Conservation (phyloP, 2,113 vertebrate genomes). For the Grallaria varia region DNA sequence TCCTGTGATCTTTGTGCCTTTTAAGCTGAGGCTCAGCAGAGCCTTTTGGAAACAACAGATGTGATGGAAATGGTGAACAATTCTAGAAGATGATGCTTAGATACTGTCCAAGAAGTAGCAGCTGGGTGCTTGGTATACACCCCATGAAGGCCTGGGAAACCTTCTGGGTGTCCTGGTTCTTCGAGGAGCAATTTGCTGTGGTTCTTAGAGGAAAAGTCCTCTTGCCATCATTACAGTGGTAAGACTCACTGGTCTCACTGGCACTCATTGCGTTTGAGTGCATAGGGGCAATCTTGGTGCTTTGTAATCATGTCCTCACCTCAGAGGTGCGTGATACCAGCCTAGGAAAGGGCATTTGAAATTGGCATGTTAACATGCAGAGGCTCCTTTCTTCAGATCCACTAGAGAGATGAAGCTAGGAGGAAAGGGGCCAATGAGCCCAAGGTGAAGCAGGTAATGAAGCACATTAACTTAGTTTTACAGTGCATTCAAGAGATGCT, state of each 20-base stretch:
- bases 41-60: background rate
- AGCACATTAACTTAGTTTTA: too few species aligned
- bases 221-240: background rate
- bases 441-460: background rate
- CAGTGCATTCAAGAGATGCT: background rate
- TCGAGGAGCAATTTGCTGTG: background rate
- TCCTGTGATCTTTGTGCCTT: background rate
- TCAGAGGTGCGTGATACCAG: background rate
- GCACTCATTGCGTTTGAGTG: background rate
- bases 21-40: background rate
- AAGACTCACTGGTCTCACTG: background rate
- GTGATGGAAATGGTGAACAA: background rate
- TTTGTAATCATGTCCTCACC: background rate
- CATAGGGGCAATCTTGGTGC: fast-evolving
- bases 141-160: background rate
- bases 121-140: background rate
- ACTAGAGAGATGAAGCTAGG: background rate
- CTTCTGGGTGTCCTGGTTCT: background rate
- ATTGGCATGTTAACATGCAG: background rate
- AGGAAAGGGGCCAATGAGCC: background rate
- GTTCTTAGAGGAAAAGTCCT: background rate
- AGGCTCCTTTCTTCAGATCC: background rate
- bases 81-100: background rate
- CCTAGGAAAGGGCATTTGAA: background rate
- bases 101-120: background rate